These are phyloP conservation scores for Gila robusta DNA, from an alignment of 2,797 vertebrate species.

Conservation along the genomic window DNA sequence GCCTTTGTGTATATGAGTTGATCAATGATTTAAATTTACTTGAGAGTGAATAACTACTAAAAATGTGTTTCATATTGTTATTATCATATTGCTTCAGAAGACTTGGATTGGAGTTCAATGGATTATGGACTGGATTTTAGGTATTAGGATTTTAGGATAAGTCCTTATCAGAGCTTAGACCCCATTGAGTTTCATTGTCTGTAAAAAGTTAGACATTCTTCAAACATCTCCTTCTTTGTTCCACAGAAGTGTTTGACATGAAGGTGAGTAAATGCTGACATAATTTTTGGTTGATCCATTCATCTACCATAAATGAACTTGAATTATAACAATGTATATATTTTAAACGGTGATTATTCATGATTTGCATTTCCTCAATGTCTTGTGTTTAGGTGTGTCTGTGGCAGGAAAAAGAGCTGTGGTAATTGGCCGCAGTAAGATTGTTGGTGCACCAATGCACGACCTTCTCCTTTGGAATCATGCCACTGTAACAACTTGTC, in stretches of 20 bases:
- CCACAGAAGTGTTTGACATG: background rate
- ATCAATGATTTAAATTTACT: background rate
- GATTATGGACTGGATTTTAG: too few relatives aligned
- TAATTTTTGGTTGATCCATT: background rate
- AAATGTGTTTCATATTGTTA: too few relatives aligned
- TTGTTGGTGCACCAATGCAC: conserved; percentile 97
- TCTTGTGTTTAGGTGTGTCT: conserved; percentile 80
- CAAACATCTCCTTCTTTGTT: background rate
- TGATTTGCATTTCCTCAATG: background rate
- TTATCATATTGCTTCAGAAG: too few relatives aligned
- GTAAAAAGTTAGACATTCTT: background rate
- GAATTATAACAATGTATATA: background rate
- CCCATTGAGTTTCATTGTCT: background rate
- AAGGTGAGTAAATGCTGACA: background rate
- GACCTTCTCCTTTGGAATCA: conserved; percentile 96
- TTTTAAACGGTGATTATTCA: background rate
- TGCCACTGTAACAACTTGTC: conserved; percentile 96
- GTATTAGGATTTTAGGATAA: too few relatives aligned
- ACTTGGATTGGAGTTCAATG: too few relatives aligned
- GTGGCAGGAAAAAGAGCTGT: conserved; percentile 92
- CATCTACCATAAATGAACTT: background rate
- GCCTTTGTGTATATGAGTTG: background rate
- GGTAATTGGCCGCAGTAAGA: conserved; percentile 96
- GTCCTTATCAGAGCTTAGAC: background rate
- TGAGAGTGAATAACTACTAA: too few relatives aligned